A percentile compares a stretch with the other conserved stretches of the same genome.
These are phyloP conservation scores for Rhynchopsitta pachyrhyncha DNA, from an alignment of 2,113 vertebrate species.

Conservation along the genomic window DNA sequence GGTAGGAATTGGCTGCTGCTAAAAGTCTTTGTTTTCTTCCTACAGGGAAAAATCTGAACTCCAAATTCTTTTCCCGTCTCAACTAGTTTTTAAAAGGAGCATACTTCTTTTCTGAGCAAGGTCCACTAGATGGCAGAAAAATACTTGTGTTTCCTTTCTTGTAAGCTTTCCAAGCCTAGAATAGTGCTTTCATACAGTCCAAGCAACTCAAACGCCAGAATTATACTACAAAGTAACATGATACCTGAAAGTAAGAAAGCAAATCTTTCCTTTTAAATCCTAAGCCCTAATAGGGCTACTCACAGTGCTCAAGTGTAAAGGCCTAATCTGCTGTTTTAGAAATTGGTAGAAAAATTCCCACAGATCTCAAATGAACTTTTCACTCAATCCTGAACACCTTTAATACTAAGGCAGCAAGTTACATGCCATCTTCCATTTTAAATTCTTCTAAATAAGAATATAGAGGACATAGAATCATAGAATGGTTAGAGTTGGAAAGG, in stretches of 20 bases:
- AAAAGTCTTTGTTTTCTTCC: not conserved
- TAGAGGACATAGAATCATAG: not conserved
- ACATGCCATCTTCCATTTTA: not conserved
- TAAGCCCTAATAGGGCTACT: not conserved
- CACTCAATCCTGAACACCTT: not conserved
- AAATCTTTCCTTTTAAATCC: not conserved
- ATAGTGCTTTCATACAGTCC: not conserved
- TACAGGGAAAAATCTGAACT: not conserved
- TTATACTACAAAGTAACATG: not conserved
- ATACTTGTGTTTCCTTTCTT: not conserved
- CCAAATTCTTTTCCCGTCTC: not conserved
- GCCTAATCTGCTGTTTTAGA: not conserved
- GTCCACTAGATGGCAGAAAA: conserved; percentile 62
- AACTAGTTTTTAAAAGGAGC: not conserved
- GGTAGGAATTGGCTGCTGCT: not conserved
- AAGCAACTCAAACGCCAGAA: not conserved
- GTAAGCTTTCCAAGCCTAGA: not conserved
- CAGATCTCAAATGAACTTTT: not conserved
- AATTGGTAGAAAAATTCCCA: not conserved
- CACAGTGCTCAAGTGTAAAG: not conserved
- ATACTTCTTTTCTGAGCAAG: not conserved
- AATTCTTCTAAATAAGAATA: not conserved
- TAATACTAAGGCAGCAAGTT: not conserved
- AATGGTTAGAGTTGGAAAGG: not conserved
- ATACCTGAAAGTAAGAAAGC: not conserved